Percentiles rank a stretch among this genome's conserved stretches.
phyloP scores from a whole-genome alignment of 2,113 vertebrate species.

The Sisor rabdophorus region DNA sequence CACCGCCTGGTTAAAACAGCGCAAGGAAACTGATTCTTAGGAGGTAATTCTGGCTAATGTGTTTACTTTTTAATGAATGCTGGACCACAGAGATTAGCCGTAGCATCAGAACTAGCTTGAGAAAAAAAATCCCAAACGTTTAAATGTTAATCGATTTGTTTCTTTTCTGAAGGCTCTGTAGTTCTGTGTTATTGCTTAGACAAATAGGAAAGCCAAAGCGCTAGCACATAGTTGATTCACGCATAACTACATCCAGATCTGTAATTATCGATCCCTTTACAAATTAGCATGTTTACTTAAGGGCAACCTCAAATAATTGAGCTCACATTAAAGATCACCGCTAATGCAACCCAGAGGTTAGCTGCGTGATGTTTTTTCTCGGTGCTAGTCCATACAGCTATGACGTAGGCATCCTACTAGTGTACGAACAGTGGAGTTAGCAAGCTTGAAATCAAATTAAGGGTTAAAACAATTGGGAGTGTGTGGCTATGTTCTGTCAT shows the following conservation, averaged over 20 bases:
- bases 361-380: neutral
- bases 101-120: neutral
- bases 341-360: neutral
- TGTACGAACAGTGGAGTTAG: no score
- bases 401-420: neutral
- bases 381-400: neutral
- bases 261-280: neutral
- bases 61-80: slow-evolving; percentile 7
- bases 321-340: neutral
- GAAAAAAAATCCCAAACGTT: neutral
- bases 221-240: neutral
- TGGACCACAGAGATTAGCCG: slow-evolving; percentile 24
- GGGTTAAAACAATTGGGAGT: no score
- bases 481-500: no score
- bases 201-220: neutral
- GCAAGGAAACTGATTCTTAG: slow-evolving; percentile 1
- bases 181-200: neutral
- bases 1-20: slow-evolving; percentile 27
- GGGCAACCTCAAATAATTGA: neutral
- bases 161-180: neutral
- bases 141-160: slow-evolving; percentile 19
- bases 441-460: no score
- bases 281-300: neutral
- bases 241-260: neutral
- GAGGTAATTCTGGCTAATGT: slow-evolving; percentile 15